Base-by-base conservation (phyloP, 1,140 invertebrate species). In the Euglossa dilemma region DNA sequence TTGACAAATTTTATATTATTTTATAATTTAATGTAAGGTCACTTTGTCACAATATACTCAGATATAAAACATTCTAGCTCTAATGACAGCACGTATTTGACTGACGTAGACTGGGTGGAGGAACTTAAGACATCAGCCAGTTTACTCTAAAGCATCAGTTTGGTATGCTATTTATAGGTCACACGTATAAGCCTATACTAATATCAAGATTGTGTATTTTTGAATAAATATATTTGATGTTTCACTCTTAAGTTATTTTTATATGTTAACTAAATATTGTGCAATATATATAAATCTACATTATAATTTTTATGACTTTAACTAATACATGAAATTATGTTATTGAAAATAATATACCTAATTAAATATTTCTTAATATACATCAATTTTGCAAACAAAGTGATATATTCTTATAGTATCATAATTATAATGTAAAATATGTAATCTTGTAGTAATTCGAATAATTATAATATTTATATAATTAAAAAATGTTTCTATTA, bases 21-120 rank as follows among this genome's bases (percentile, higher is more conserved):
- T 18, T n/a, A n/a, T 16, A 50, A 67, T 56, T 63, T 63, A 57
- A 61, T 12, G 28, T 63, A 23, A 9, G 0, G 25, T 45, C 28
- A 77, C 66, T 83, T 67, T 69, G 11, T 36, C 11, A 50, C 79
- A 61, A 64, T 75, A 52, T 28, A n/a, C 52, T 52, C 75, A n/a
- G 52, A 54, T 77, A 50, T 69, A 36, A 73, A 43, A 75, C 80
- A 85, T 85, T 82, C 89, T 67, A 86, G 69, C 70, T 69, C 75
- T 89, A 89, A 89, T 92, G 92, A 93, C 91, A 92, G 91, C 89
- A 83, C 91, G 87, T 91, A 91, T 93, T 94, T 91, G 87, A 93
- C 93, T 93, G 92, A 91, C 90, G 90, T 82, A 87, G 86, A 90
- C 80, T 91, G 89, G 87, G 88, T 87, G 85, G 84, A 83, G 77